These are phyloP conservation scores for Podilymbus podiceps DNA, from an alignment of 2,113 vertebrate species.

Conservation along the genomic window DNA sequence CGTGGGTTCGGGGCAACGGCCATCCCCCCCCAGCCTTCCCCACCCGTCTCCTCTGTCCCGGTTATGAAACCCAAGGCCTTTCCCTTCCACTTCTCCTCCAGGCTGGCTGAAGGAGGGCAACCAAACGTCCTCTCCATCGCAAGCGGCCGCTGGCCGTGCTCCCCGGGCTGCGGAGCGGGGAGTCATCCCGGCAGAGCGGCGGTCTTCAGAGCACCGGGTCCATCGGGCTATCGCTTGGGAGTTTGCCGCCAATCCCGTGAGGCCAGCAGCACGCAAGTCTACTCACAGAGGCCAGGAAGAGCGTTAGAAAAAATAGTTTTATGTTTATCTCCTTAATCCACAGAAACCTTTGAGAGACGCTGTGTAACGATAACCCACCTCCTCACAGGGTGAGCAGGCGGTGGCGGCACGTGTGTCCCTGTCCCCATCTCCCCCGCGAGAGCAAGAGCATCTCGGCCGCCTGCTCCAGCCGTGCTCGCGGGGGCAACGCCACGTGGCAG, in stretches of 20 bases:
- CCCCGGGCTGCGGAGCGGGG: fast-evolving
- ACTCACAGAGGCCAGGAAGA: background rate
- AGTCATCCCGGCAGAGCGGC: too few relatives aligned
- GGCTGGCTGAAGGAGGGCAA: background rate
- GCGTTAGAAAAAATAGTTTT: background rate
- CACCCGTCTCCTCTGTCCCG: background rate
- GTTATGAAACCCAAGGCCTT: background rate
- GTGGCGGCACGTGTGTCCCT: background rate
- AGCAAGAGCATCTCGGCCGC: background rate
- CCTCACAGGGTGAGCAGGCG: background rate
- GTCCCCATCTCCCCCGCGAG: background rate
- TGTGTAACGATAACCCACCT: background rate
- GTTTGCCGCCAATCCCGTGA: background rate
- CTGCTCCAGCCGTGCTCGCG: background rate
- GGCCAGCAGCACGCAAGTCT: too few relatives aligned
- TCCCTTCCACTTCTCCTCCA: background rate
- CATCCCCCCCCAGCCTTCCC: background rate
- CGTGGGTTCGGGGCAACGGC: background rate
- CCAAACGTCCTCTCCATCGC: background rate
- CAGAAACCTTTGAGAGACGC: background rate
- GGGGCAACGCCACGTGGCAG: fast-evolving
- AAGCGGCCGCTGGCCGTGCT: background rate
- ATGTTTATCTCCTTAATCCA: background rate
- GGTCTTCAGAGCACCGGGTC: background rate
- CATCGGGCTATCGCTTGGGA: background rate